Conservation (phyloP, 2,888 invertebrate genomes). For the Mycogona germanica region DNA sequence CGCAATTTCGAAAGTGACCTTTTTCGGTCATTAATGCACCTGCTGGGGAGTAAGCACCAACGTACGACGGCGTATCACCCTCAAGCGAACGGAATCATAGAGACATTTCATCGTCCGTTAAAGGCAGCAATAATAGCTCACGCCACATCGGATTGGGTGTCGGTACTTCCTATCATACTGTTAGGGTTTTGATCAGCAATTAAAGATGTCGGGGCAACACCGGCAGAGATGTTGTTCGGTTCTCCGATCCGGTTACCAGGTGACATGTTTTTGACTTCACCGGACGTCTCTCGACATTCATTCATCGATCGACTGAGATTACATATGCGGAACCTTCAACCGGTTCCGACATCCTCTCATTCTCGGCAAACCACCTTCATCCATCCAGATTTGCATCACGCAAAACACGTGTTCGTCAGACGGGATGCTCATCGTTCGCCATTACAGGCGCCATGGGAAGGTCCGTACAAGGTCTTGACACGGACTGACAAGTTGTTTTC, state of each 20-base stretch:
- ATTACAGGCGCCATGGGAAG: neutral
- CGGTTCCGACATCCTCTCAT: neutral
- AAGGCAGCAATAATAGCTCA: conserved; percentile 24
- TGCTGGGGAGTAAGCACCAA: conserved; percentile 19
- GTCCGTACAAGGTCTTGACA: neutral
- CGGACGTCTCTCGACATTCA: neutral
- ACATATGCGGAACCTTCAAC: neutral
- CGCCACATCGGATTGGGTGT: neutral
- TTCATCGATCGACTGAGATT: no score
- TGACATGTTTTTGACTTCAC: neutral
- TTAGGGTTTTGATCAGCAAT: neutral
- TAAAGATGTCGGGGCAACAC: neutral
- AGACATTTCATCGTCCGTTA: conserved; percentile 25
- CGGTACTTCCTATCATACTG: neutral
- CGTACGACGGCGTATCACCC: conserved; percentile 24
- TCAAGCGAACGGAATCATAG: conserved; percentile 26
- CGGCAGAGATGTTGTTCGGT: neutral
- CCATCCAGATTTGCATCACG: neutral
- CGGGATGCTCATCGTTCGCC: neutral
- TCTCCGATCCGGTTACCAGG: neutral
- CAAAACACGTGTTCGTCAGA: neutral
- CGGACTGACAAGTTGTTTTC: neutral
- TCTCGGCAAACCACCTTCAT: neutral
- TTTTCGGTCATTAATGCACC: conserved; percentile 15
- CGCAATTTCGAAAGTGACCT: conserved; percentile 21